Evolutionary conservation across 2,888 invertebrate genomes (phyloP).

Genomic region (Drosophila sordidula): DNA sequence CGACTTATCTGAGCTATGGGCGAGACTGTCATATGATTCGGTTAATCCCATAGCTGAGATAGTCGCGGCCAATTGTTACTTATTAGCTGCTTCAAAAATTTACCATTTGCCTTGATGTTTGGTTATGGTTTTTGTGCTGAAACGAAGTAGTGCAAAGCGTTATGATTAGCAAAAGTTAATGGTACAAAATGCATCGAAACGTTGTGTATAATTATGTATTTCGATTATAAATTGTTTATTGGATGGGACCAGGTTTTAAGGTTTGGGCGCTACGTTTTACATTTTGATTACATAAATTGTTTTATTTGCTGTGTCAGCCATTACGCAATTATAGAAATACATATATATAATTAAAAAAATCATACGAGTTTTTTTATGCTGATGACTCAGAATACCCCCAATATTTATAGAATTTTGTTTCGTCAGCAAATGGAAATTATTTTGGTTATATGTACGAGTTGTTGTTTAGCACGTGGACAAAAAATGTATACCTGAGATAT

Average conservation of each 20-base stretch:
- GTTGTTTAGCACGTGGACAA: conserved; percentile 18
- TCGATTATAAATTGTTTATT: conserved; percentile 7
- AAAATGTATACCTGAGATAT: background rate
- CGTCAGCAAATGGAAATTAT: conserved; percentile 18
- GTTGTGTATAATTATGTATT: conserved; percentile 6
- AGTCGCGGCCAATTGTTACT: conserved; percentile 37
- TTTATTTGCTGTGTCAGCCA: background rate
- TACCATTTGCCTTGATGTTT: conserved; percentile 95
- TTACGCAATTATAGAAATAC: background rate
- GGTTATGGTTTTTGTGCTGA: conserved; percentile 94
- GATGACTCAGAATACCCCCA: conserved; percentile 30
- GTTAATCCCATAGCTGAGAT: conserved; percentile 34
- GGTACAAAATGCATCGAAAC: conserved; percentile 50
- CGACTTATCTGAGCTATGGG: conserved; percentile 19
- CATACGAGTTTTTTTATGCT: conserved; percentile 19
- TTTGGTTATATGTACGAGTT: background rate
- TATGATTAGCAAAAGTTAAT: conserved; percentile 76
- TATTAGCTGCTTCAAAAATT: conserved; percentile 83
- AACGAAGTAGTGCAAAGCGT: conserved; percentile 85
- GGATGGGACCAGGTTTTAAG: conserved; percentile 1
- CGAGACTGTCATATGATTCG: background rate
- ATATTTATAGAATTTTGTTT: conserved; percentile 10
- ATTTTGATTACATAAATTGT: conserved; percentile 18
- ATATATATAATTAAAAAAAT: background rate
- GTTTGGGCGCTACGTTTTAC: background rate